Base-by-base conservation (phyloP, 2,888 invertebrate genomes). In the Blastobasis adustella region DNA sequence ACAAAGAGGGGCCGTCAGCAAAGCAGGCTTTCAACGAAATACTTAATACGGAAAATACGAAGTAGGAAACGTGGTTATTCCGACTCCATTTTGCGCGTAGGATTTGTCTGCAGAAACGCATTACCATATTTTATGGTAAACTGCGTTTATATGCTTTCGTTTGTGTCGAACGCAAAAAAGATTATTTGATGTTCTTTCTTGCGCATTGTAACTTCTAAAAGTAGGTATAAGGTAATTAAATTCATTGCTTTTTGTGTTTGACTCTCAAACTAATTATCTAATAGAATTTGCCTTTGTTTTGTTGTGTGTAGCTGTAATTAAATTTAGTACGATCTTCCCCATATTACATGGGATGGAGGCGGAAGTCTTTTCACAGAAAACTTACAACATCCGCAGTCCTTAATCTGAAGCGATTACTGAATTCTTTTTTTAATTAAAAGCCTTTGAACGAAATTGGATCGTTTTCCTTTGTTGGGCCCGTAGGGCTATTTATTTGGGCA, bases 41-140 rank as follows among this genome's bases (percentile, higher is more conserved):
- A 78, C 82, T 81, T 81, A 81, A 80, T 79, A 77, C 73, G 76
- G 73, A 78, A 84, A 85, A 84, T 82, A 76, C 73, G 79, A 79
- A 73, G 76, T 76, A 64, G 71, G 74, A 79, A 79, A 73, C 73
- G 73, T 76, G 77, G 75, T 82, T 82, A 79, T 76, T 69, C 66
- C 73, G 64, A 66, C 59, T 66, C 60, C 62, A 60, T 67, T 58
- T 63, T 64, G 65, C 63, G 60, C 52, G 60, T 60, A 68, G 73
- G 76, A 73, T 73, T 68, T 64, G 63, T 57, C 56, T 55, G 50
- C 59, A 57, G 62, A 64, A 61, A 61, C 63, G 60, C 61, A 73
- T 76, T 74, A 69, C 54, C 69, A 69, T 73, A 64, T 66, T 60
- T 55, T 52, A 52, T 23, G 53, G 51, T 52, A 46, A 51, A 41